Percentiles rank a stretch among this genome's conserved stretches.
Evolutionary conservation across 2,113 vertebrate species (phyloP).

Genomic region (Tretioscincus oriximinensis): DNA sequence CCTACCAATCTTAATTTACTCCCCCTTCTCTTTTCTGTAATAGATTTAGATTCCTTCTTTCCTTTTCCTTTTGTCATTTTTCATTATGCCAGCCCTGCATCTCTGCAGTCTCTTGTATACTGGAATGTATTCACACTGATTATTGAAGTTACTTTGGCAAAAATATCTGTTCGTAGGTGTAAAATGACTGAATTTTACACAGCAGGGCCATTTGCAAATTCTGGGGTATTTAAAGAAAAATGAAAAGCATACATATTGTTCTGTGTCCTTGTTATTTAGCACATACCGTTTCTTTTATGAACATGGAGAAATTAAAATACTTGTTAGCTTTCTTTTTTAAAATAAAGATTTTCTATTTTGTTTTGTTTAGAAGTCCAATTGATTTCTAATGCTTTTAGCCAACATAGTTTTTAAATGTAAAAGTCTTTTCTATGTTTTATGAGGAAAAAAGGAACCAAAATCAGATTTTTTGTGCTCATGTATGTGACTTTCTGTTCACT

Average conservation of each 20-base stretch:
- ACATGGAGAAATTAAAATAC: neutral
- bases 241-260: constrained; percentile 44
- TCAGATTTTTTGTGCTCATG: neutral
- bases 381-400: neutral
- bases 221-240: constrained; percentile 39
- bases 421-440: neutral
- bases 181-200: constrained; percentile 51
- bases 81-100: constrained; percentile 14
- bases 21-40: neutral
- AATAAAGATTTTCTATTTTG: neutral
- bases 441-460: neutral
- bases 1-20: constrained; percentile 32
- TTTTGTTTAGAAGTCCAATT: neutral
- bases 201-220: constrained; percentile 52
- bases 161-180: constrained; percentile 15
- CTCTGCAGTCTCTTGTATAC: neutral
- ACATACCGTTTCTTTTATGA: constrained; percentile 25
- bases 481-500: neutral
- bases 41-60: constrained; percentile 8
- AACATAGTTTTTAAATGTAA: neutral
- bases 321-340: neutral
- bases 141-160: constrained; percentile 49
- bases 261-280: constrained; percentile 4
- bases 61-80: constrained; percentile 30
- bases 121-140: constrained; percentile 48